Conservation (phyloP, 23 tunicate species). For the Trididemnum miniatum region DNA sequence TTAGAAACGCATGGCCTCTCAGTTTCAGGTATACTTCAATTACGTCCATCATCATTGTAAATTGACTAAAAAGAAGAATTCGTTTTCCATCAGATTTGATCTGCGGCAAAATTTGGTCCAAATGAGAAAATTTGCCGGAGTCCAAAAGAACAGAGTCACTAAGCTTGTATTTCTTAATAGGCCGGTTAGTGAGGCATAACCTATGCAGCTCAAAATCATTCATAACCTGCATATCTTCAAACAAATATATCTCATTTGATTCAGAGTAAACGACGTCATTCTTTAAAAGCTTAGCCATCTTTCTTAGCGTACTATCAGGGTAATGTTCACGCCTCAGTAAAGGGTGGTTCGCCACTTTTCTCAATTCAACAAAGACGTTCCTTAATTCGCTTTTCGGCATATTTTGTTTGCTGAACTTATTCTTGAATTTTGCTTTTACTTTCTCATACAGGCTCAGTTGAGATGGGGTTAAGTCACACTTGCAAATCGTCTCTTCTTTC, state of each 20-base stretch:
- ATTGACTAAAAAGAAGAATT: conserved; percentile 87
- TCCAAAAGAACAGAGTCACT: conserved; percentile 37
- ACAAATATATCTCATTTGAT: conserved; percentile 53
- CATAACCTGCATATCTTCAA: conserved; percentile 98
- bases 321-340: conserved; percentile 66
- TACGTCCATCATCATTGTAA: conserved; percentile 94
- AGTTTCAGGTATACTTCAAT: conserved; percentile 65
- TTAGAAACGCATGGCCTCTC: conserved; percentile 40
- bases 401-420: conserved; percentile 48
- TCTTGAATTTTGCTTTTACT: conserved; percentile 55
- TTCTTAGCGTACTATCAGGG: conserved; percentile 36
- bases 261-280: conserved; percentile 61
- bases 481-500: conserved; percentile 40
- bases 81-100: conserved; percentile 43
- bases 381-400: conserved; percentile 67
- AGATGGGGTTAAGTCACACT: conserved; percentile 48
- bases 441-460: conserved; percentile 69
- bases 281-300: conserved; percentile 83
- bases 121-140: conserved; percentile 72
- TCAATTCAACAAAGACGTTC: conserved; percentile 83
- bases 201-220: conserved; percentile 93
- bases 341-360: conserved; percentile 98
- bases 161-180: conserved; percentile 34
- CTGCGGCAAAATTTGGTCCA: conserved; percentile 70
- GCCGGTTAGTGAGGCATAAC: conserved; percentile 34